Base-by-base conservation (phyloP, 2,888 invertebrate species). In the Julus scandinavius region DNA sequence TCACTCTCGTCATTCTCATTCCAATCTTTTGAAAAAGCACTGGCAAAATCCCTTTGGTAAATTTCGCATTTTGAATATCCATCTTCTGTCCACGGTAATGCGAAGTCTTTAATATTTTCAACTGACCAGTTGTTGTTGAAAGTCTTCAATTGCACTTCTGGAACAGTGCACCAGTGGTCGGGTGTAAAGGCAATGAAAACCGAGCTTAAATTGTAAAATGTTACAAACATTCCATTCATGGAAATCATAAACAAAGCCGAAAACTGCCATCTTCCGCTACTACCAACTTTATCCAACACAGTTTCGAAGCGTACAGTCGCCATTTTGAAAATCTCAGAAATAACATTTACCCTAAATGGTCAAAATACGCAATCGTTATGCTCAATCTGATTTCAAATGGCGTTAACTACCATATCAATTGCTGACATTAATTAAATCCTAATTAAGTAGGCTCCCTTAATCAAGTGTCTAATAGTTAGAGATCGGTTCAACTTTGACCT, bases 111-210 rank as follows among this genome's bases (percentile, higher is more conserved):
- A 63, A 63, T 63, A 58, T 58, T 29, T 40, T 87, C 54, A 9
- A 6, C 38, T 2, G 87, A 20, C 58, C 54, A 50, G 17, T 38
- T 38, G 13, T 20, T 2, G 58, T 38, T 38, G 1, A 38, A 38
- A 38, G 4, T n/a, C 85, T 15, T 0, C 49, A 29, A 29, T 5
- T 50, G 1, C 58, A 38, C 20, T n/a, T 38, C 38, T 15, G 20
- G 63, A 38, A 58, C 29, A 63, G 63, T 17, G 58, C 87, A 87
- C 58, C 87, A 58, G 15, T 87, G 87, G 29, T 87, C 54, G 4
- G 87, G 87, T 40, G 87, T 87, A 29, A 54, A 41, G 4, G 54
- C 20, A 5, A 87, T n/a, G 58, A 58, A 38, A 40, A 87, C 29
- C n/a, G 38, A 45, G 11, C 29, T 29, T 63, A 87, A 29, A 87